Percentiles rank a stretch among this genome's conserved stretches.
These are phyloP conservation scores for Ploceus nigricollis DNA, from an alignment of 2,113 vertebrate genomes.

Conservation along the genomic window DNA sequence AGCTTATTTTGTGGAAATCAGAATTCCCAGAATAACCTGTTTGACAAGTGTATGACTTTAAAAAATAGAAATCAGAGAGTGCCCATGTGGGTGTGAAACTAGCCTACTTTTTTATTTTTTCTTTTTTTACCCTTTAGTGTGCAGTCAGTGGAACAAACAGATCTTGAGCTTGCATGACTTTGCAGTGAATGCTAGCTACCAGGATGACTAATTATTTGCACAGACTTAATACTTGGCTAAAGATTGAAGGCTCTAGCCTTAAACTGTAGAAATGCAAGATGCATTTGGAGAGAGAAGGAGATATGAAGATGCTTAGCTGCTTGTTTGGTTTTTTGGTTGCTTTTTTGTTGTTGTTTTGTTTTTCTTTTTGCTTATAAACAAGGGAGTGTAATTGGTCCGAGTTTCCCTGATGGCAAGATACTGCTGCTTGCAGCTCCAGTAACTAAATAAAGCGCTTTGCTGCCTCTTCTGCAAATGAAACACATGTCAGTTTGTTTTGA, in stretches of 20 bases:
- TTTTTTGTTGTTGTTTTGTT: not conserved
- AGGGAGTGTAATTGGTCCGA: not conserved
- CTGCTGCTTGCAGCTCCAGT: not conserved
- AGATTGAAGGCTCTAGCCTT: not conserved
- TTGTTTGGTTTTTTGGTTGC: not conserved
- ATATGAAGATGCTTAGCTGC: not conserved
- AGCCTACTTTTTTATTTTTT: not conserved
- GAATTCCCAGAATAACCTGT: slow-evolving; percentile 74
- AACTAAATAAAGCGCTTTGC: not conserved
- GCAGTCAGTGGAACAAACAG: slow-evolving; percentile 37
- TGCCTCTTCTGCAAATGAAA: slow-evolving; percentile 17
- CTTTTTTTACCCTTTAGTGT: not conserved
- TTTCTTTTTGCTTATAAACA: not conserved
- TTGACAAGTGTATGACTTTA: slow-evolving; percentile 64
- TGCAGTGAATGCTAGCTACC: slow-evolving; percentile 38
- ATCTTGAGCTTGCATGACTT: slow-evolving; percentile 55
- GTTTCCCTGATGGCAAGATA: not conserved
- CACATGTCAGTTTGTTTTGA: slow-evolving; percentile 61
- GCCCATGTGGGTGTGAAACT: slow-evolving; percentile 42
- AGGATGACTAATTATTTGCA: slow-evolving; percentile 62
- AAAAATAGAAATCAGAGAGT: slow-evolving; percentile 39
- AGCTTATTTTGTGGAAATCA: slow-evolving; percentile 50
- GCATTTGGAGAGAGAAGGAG: not conserved
- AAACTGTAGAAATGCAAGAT: not conserved
- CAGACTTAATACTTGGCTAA: not conserved